Conservation (phyloP, 2,113 vertebrate species). For the Gymnogyps californianus region DNA sequence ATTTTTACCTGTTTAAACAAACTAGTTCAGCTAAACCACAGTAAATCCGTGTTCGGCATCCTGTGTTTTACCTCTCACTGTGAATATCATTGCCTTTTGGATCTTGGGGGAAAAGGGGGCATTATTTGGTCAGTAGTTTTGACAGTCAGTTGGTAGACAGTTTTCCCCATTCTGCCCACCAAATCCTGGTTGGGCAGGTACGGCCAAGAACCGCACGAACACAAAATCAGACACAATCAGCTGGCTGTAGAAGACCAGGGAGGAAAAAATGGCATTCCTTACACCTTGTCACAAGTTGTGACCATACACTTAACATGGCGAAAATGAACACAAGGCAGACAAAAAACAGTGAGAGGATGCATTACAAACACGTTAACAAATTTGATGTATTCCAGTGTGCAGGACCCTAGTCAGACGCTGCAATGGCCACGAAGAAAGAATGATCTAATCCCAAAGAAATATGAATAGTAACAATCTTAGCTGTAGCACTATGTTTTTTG, state of each 20-base stretch:
- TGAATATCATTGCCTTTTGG: neutral
- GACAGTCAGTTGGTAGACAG: neutral
- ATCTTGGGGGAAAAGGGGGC: neutral
- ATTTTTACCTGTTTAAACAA: neutral
- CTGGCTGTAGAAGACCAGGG: neutral
- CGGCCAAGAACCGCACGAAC: accelerated
- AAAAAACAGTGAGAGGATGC: neutral
- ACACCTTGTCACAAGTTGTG: neutral
- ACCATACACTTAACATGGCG: neutral
- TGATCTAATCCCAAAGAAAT: neutral
- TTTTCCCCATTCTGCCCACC: neutral
- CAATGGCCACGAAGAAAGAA: neutral
- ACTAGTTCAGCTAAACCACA: neutral
- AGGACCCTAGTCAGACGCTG: neutral
- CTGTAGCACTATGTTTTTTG: neutral
- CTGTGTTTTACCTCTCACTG: neutral
- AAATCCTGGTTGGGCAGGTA: neutral
- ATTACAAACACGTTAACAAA: neutral
- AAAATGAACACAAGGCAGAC: neutral
- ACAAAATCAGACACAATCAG: neutral
- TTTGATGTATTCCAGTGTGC: neutral
- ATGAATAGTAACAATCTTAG: neutral
- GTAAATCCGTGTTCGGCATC: neutral
- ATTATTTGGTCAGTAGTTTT: neutral
- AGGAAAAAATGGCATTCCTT: neutral